phyloP scores from a whole-genome alignment of 2,797 vertebrate species.

The Iguana delicatissima region DNA sequence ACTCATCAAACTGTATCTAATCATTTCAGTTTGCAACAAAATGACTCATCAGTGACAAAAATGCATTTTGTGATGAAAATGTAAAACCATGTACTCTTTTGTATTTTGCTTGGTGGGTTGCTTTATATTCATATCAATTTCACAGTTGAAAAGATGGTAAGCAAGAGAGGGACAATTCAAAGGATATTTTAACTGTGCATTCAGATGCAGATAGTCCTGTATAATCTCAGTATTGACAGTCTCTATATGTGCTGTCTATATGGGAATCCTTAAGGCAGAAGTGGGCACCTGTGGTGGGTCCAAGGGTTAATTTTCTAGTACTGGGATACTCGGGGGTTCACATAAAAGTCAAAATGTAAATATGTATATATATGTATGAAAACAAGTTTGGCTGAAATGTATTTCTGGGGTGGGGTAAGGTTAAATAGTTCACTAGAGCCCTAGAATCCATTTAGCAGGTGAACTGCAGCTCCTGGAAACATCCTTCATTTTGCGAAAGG shows the following conservation, averaged over 20 bases:
- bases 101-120: neutral
- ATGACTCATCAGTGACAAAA: slow-evolving; percentile 5
- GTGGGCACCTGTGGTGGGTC: neutral
- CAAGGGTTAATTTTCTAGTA: no score
- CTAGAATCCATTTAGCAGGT: no score
- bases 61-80: slow-evolving; percentile 33
- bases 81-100: neutral
- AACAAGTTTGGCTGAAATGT: no score
- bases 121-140: slow-evolving; percentile 49
- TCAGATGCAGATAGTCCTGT: neutral
- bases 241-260: neutral
- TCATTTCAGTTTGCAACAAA: slow-evolving; percentile 4
- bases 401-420: no score
- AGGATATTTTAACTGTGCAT: neutral
- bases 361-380: no score
- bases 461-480: no score
- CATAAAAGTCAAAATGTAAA: no score
- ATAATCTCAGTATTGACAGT: neutral
- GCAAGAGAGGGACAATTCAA: slow-evolving; percentile 1
- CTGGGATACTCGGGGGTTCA: no score
- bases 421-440: no score
- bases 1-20: neutral
- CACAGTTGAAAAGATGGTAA: slow-evolving; percentile 48
- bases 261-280: neutral
- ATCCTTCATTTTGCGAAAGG: no score